phyloP scores from a whole-genome alignment of 2,113 vertebrate species.

The Marmota flaviventris region DNA sequence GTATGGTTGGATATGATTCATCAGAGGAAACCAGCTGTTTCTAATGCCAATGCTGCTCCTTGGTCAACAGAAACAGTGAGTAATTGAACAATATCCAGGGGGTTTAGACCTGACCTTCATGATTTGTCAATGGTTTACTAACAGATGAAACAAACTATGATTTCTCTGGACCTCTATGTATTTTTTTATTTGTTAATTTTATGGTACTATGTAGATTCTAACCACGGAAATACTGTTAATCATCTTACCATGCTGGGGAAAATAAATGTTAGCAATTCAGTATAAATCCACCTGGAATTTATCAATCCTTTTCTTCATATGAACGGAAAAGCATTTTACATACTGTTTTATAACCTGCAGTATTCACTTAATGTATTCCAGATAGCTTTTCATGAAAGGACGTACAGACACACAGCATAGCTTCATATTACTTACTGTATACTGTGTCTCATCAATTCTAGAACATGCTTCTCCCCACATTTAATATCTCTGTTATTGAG shows the following conservation, averaged over 20 bases:
- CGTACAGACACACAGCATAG: background rate
- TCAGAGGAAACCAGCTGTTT: background rate
- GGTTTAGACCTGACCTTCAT: background rate
- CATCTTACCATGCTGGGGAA: background rate
- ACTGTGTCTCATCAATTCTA: background rate
- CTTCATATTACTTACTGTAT: background rate
- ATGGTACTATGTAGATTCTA: background rate
- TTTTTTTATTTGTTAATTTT: background rate
- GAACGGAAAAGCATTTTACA: background rate
- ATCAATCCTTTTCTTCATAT: background rate
- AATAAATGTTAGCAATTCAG: background rate
- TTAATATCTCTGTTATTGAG: background rate
- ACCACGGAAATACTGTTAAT: background rate
- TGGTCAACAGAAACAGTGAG: background rate
- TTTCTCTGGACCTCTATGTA: background rate
- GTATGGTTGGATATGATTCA: background rate
- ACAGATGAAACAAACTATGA: background rate
- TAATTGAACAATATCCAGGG: background rate
- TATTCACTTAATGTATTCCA: slow-evolving; percentile 20
- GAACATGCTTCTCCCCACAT: background rate
- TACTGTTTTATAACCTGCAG: background rate
- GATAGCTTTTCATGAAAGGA: background rate
- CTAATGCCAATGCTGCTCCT: background rate
- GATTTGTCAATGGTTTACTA: background rate
- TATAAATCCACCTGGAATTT: background rate